Percentiles rank a stretch among this genome's conserved stretches.
Conservation (phyloP, 2,888 invertebrate genomes). For the Diplolepis rosae region DNA sequence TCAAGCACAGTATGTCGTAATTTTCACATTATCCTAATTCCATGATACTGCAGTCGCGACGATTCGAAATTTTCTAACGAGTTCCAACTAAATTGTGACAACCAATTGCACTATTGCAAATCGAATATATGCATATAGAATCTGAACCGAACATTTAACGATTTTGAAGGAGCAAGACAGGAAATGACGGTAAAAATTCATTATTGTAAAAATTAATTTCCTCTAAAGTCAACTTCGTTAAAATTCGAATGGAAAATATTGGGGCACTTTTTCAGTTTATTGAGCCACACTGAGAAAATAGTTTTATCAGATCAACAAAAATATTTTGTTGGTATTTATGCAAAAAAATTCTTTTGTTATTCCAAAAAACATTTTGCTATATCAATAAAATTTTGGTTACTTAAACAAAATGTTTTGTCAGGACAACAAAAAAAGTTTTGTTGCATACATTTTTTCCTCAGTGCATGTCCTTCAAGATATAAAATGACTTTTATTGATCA, state of each 20-base stretch:
- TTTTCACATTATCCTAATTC: slow-evolving; percentile 7
- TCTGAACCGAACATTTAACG: not conserved
- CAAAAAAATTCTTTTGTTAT: no score
- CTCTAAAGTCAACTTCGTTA: not conserved
- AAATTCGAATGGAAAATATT: not conserved
- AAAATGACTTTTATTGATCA: not conserved
- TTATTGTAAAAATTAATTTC: not conserved
- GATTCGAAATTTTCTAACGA: not conserved
- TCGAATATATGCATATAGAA: not conserved
- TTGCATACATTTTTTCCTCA: no score
- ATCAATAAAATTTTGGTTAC: no score
- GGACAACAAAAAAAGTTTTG: no score
- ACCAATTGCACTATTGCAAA: slow-evolving; percentile 2
- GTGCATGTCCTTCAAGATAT: no score
- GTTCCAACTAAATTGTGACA: not conserved
- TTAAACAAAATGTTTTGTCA: no score
- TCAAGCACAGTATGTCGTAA: not conserved
- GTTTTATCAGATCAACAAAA: no score
- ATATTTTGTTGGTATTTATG: no score
- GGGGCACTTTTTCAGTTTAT: not conserved
- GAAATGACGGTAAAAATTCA: not conserved
- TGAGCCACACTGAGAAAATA: not conserved
- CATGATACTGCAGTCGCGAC: not conserved
- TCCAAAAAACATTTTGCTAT: no score
- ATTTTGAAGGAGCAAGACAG: not conserved